Conservation (phyloP, 2,113 vertebrate species). For the Edolisoma coerulescens region DNA sequence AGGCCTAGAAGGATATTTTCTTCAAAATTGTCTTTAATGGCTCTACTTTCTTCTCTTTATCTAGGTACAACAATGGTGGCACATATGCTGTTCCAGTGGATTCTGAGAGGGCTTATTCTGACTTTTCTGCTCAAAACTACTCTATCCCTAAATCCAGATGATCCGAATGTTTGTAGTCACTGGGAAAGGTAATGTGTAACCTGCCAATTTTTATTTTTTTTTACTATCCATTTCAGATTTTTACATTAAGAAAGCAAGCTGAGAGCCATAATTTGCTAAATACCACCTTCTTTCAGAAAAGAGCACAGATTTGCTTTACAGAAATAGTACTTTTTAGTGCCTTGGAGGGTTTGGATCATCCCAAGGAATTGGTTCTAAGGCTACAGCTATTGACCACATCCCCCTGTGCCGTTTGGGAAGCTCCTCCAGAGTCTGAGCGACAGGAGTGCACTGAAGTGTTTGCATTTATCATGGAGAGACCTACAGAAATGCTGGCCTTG, state of each 20-base stretch:
- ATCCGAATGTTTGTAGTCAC: slow-evolving; percentile 98
- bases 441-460: neutral
- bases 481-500: neutral
- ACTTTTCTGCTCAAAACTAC: slow-evolving; percentile 68
- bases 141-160: slow-evolving; percentile 89
- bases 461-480: neutral
- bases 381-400: neutral
- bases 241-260: neutral
- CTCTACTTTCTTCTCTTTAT: neutral
- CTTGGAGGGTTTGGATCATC: neutral
- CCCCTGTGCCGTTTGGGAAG: neutral
- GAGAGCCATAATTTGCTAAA: neutral
- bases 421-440: neutral
- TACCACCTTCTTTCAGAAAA: neutral
- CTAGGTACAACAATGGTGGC: slow-evolving; percentile 77
- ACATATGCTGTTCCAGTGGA: slow-evolving; percentile 38
- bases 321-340: neutral
- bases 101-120: slow-evolving; percentile 65
- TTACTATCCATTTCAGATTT: neutral
- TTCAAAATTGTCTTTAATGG: neutral
- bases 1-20: neutral
- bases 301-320: neutral
- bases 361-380: neutral
- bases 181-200: slow-evolving; percentile 90
- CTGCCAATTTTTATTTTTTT: neutral